Base-by-base conservation (phyloP, 2,797 vertebrate genomes). In the Caiman crocodilus region DNA sequence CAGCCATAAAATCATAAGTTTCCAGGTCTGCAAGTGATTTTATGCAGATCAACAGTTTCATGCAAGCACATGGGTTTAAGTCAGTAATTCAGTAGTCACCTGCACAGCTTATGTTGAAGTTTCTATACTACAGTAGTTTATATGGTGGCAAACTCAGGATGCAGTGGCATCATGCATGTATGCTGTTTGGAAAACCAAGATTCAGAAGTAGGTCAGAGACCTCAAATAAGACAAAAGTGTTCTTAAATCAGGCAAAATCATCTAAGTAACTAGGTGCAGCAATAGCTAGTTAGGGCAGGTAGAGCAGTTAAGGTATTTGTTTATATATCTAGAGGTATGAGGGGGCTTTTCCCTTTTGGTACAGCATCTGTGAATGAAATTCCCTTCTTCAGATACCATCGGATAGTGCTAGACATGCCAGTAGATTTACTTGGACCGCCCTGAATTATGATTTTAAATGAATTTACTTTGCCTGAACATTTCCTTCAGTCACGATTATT, bases 161-260 rank as follows among this genome's bases (percentile, higher is more conserved):
- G 23, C 76, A 77, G n/a, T 64, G 60, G n/a, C 55, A 0, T 18
- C 55, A 15, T 42, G 63, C 26, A 28, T 79, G 4, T 63, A 14
- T 76, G 78, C 86, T 61, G 17, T 26, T 64, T 92, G 90, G 77
- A 78, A 74, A 0, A 0, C 5, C 0, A 0, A 16, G 5, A 2
- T 77, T 88, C 1, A 0, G 58, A 32, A 71, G 28, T 9, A 32
- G 78, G 4, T 78, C 82, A 8, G 58, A 2, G 16, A 56, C 56
- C 30, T 21, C 4, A 30, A n/a, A 61, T 74, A 42, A 87, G 78
- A n/a, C 50, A 28, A 50, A 28, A 56, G 56, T 85, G 13, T 17
- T 90, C 30, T 71, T 83, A 77, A 86, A 30, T 92, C 74, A 57
- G 4, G 56, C 50, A 81, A 76, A 90, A 74, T 79, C 50, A 78